Percentiles rank a stretch among this genome's conserved stretches.
These are phyloP conservation scores for Artibeus jamaicensis DNA, from an alignment of 2,797 vertebrate genomes.

Conservation along the genomic window DNA sequence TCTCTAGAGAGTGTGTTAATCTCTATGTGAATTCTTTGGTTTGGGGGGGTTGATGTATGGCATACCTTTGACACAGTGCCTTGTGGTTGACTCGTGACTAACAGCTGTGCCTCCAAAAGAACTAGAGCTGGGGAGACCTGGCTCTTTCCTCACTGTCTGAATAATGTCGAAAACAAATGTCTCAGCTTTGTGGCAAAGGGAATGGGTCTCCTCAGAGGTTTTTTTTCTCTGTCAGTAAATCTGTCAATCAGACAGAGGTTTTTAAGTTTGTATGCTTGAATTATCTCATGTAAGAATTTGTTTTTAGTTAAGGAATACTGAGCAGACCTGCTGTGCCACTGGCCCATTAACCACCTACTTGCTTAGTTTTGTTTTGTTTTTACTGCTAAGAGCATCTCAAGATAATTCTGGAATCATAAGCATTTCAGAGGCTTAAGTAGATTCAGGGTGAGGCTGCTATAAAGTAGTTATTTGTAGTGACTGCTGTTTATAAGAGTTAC, in stretches of 20 bases:
- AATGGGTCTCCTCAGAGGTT: neutral
- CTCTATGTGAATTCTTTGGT: slow-evolving; percentile 38
- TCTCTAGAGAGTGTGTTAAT: slow-evolving; percentile 14
- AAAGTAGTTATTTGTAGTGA: slow-evolving; percentile 20
- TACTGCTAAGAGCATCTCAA: slow-evolving; percentile 18
- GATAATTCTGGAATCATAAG: neutral
- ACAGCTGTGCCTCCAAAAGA: neutral
- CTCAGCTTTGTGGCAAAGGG: neutral
- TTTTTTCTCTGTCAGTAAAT: slow-evolving; percentile 21
- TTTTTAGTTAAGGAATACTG: slow-evolving; percentile 24
- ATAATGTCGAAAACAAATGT: neutral
- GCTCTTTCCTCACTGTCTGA: neutral
- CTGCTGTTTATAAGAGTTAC: neutral
- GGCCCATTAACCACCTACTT: neutral
- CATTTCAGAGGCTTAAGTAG: slow-evolving; percentile 18
- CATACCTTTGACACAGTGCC: slow-evolving; percentile 13
- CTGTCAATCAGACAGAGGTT: neutral
- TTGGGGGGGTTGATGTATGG: neutral
- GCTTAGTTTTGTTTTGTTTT: neutral
- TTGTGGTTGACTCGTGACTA: neutral
- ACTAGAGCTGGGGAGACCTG: slow-evolving; percentile 10
- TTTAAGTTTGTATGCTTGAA: slow-evolving; percentile 20
- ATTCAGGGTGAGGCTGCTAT: neutral
- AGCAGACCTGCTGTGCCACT: neutral
- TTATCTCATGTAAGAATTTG: neutral